phyloP scores from a whole-genome alignment of 64 coral and sea anemone species.

The Catalaphyllia jardinei region DNA sequence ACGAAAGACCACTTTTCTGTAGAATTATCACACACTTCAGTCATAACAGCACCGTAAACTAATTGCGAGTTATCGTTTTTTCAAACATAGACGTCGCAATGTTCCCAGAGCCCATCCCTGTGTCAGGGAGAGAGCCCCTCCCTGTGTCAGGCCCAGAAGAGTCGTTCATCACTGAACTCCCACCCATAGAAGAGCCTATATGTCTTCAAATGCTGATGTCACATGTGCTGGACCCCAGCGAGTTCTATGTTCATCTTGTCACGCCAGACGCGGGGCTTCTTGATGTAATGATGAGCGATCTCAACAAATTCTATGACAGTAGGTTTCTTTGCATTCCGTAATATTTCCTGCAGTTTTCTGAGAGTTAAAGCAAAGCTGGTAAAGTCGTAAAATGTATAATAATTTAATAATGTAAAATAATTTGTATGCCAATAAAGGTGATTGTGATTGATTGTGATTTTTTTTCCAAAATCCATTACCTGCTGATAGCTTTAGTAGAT shows the following conservation, averaged over 20 bases:
- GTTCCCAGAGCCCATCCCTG: not conserved
- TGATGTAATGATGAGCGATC: conserved; percentile 66
- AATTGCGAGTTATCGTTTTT: not conserved
- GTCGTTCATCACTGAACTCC: conserved; percentile 25
- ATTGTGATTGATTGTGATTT: too few species aligned
- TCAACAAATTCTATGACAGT: conserved; percentile 68
- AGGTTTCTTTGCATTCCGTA: not conserved
- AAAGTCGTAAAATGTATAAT: too few species aligned
- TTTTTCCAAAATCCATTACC: too few species aligned
- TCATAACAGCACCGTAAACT: too few species aligned
- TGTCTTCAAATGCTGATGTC: conserved; percentile 85
- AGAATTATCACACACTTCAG: too few species aligned
- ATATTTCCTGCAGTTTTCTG: not conserved
- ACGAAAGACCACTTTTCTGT: too few species aligned
- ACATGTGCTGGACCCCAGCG: conserved; percentile 73
- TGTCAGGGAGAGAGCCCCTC: not conserved
- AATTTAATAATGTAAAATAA: too few species aligned
- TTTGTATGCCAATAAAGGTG: too few species aligned
- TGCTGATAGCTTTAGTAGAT: too few species aligned
- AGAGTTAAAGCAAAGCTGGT: not conserved
- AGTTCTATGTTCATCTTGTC: conserved; percentile 96
- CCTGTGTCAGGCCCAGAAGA: conserved; percentile 7
- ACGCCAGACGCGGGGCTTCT: conserved; percentile 80
- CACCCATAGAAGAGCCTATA: conserved; percentile 8
- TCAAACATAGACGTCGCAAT: not conserved